Base-by-base conservation (phyloP, 2,888 invertebrate genomes). In the Alsophila aescularia region DNA sequence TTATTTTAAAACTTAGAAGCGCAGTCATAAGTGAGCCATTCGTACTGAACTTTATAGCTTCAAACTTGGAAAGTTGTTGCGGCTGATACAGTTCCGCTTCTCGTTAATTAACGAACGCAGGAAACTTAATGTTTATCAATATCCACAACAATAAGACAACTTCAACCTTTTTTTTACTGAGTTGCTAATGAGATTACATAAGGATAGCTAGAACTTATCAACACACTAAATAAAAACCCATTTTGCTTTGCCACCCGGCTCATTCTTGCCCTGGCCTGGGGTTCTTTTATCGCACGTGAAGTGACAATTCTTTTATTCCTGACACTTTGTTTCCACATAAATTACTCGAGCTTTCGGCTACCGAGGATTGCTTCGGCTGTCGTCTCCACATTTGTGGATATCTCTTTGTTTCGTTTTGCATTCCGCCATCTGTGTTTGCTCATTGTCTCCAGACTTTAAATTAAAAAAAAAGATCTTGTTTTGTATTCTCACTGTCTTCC, bases 341-440 rank as follows among this genome's bases (percentile, higher is more conserved):
- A 87, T 89, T 86, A 85, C 82, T 77, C 64, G 69, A 61, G 53
- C 67, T 77, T 79, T 78, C 73, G 70, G 77, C 83, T 80, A 83
- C 84, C 76, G 77, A 77, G 75, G 72, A 78, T 77, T 75, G 77
- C 78, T 75, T 78, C 70, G 70, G 75, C 74, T 73, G 74, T 77
- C 74, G 76, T 81, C 73, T 77, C 78, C 73, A 73, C 72, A 60
- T 65, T 79, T 77, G 78, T 80, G 83, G 76, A 73, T 80, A 79
- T 80, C 70, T 72, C 73, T 79, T 77, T 77, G 76, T 78, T 77
- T 87, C 82, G 80, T 90, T 90, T 91, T 90, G 87, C 89, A 90
- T 91, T 89, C 90, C 82, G 64, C 83, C 88, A 88, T 83, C 87
- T 88, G 87, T 85, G 87, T 88, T 90, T 86, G 88, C 82, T 90